Conservation (phyloP, 2,888 invertebrate genomes). For the Netelia fuscicornis region DNA sequence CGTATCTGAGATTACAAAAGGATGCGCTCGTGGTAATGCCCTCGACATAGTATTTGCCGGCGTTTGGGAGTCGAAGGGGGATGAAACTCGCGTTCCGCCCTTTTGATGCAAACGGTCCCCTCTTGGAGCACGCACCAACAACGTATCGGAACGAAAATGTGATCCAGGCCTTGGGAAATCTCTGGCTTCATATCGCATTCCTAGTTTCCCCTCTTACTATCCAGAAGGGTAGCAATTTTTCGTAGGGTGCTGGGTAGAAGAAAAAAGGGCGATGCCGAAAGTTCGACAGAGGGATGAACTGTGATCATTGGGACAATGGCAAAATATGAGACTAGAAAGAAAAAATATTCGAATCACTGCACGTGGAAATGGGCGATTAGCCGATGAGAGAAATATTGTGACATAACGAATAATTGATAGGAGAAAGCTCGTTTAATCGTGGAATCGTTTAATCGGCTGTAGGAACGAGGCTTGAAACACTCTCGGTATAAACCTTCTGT, state of each 20-base stretch:
- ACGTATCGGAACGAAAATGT: conserved; percentile 59
- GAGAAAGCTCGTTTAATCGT: background rate
- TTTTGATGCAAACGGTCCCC: conserved; percentile 36
- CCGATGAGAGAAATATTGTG: conserved; percentile 18
- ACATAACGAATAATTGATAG: conserved; percentile 29
- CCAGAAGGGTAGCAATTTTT: conserved; percentile 40
- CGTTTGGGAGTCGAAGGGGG: background rate
- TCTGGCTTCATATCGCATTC: conserved; percentile 27
- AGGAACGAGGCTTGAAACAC: conserved; percentile 3
- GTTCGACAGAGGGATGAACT: conserved; percentile 21
- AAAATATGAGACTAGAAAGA: background rate
- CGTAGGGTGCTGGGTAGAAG: conserved; percentile 3
- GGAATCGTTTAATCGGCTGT: conserved; percentile 36
- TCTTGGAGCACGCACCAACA: conserved; percentile 12
- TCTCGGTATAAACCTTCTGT: background rate
- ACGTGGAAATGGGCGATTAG: background rate
- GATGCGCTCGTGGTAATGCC: conserved; percentile 42
- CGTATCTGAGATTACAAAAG: conserved; percentile 69
- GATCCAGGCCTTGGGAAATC: conserved; percentile 51
- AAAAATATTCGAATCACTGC: conserved; percentile 10
- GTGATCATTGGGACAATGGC: conserved; percentile 5
- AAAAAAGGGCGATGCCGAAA: conserved; percentile 34
- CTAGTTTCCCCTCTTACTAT: background rate
- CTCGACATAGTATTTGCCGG: conserved; percentile 43
- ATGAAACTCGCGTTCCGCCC: conserved; percentile 37